These are phyloP conservation scores for Drosophila mimetica DNA, from an alignment of 2,888 invertebrate species.

Conservation along the genomic window DNA sequence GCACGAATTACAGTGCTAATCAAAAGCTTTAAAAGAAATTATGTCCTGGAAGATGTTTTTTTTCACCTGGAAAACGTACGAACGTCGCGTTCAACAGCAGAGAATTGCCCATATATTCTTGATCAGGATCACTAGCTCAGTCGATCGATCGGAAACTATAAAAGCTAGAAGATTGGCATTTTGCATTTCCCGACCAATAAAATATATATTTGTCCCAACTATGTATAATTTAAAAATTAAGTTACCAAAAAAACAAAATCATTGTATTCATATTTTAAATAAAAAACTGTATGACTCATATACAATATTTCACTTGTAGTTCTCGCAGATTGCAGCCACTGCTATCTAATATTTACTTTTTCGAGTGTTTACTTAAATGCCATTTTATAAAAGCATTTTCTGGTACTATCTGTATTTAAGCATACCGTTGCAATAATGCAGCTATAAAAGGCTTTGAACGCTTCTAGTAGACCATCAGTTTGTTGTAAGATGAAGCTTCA, in stretches of 20 bases:
- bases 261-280: background rate
- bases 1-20: no score
- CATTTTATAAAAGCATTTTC: conserved; percentile 70
- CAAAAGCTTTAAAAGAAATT: no score
- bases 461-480: conserved; percentile 35
- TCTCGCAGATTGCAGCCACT: background rate
- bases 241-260: background rate
- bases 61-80: no score
- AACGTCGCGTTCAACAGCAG: no score
- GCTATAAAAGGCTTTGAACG: conserved; percentile 51
- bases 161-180: no score
- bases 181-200: no score
- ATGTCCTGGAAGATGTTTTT: no score
- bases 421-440: conserved; percentile 32
- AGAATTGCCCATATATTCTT: no score
- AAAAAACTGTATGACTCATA: conserved; percentile 7
- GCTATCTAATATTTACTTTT: conserved; percentile 25
- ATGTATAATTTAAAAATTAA: background rate
- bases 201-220: no score
- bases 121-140: no score
- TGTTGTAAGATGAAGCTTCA: conserved; percentile 57
- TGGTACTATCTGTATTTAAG: conserved; percentile 39
- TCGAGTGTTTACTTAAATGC: conserved; percentile 47
- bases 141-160: no score
- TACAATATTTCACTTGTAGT: background rate